phyloP scores from a whole-genome alignment of 2,797 vertebrate genomes.

The Dallia pectoralis region DNA sequence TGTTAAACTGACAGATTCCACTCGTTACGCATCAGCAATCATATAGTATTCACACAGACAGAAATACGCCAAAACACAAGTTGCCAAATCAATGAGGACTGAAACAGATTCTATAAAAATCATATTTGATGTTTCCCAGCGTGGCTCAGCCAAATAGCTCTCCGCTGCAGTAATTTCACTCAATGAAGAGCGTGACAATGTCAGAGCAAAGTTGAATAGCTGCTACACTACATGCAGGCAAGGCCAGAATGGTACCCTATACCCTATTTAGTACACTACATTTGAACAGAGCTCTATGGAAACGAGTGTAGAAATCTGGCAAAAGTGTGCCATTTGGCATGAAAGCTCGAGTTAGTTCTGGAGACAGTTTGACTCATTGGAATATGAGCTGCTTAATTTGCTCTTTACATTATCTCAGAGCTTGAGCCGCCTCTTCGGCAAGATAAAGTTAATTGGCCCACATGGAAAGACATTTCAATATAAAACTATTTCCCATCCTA shows the following conservation, averaged over 20 bases:
- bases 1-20: too few species aligned
- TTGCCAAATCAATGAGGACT: conserved; percentile 14
- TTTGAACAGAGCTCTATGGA: neutral
- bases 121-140: conserved; percentile 9
- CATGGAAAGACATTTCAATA: conserved; percentile 26
- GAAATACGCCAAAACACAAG: neutral
- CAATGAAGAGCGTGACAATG: conserved; percentile 24
- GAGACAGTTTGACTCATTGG: conserved; percentile 20
- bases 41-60: neutral
- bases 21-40: too few species aligned
- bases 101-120: conserved; percentile 10
- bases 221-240: neutral
- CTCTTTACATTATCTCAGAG: conserved; percentile 50
- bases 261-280: neutral
- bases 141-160: conserved; percentile 26
- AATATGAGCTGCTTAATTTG: conserved; percentile 33
- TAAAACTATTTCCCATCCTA: neutral
- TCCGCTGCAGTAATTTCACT: conserved; percentile 28
- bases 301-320: neutral
- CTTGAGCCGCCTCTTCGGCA: conserved; percentile 41
- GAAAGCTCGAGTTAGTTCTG: neutral
- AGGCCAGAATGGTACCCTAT: neutral
- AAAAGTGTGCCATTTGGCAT: neutral
- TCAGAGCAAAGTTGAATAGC: neutral
- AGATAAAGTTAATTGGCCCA: conserved; percentile 49